Conservation (phyloP, 2,113 vertebrate genomes). For the Raphicerus campestris region DNA sequence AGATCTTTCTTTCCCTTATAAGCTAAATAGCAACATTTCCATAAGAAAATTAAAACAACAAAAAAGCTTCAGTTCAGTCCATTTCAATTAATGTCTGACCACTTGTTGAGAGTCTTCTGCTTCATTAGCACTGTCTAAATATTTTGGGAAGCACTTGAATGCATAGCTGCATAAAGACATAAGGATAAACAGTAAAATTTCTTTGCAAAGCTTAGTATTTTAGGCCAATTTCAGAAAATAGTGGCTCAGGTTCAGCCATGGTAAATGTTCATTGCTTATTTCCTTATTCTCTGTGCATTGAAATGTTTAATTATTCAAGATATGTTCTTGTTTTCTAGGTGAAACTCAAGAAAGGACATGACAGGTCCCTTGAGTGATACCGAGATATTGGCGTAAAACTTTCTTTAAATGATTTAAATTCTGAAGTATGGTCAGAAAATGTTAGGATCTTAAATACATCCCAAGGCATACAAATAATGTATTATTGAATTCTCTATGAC, state of each 20-base stretch:
- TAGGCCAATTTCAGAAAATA: not conserved
- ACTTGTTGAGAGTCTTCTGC: not conserved
- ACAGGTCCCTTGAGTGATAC: not conserved
- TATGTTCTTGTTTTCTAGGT: not conserved
- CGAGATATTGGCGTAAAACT: not conserved
- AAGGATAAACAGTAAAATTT: not conserved
- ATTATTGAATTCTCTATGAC: not conserved
- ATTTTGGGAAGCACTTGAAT: not conserved
- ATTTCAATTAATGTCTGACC: not conserved
- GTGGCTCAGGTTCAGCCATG: not conserved
- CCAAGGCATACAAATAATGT: not conserved
- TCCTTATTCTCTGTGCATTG: not conserved
- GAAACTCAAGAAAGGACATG: not conserved
- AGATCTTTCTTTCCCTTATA: not conserved
- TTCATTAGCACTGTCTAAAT: not conserved
- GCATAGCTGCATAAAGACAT: not conserved
- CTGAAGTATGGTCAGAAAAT: not conserved
- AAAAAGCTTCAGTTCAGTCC: not conserved
- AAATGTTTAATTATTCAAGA: not conserved
- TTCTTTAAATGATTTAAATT: not conserved
- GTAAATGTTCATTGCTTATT: not conserved
- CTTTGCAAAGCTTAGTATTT: not conserved
- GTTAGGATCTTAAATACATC: not conserved
- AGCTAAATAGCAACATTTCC: not conserved
- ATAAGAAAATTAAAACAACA: not conserved